These are phyloP conservation scores for Galerucella calmariensis DNA, from an alignment of 2,888 invertebrate genomes.

Conservation along the genomic window DNA sequence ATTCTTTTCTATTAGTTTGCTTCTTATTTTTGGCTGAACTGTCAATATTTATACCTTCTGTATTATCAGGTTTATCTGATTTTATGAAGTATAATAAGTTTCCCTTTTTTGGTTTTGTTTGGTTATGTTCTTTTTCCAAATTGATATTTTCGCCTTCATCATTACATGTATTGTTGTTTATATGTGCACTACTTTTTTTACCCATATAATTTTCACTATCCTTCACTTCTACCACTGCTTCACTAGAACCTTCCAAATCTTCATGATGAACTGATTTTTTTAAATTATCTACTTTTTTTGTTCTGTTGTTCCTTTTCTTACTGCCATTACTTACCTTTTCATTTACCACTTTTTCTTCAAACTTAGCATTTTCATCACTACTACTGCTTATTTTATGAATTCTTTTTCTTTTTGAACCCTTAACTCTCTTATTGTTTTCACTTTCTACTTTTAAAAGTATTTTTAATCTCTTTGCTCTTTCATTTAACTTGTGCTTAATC, in stretches of 20 bases:
- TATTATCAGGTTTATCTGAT: slow-evolving; percentile 4
- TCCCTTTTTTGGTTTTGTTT: slow-evolving; percentile 4
- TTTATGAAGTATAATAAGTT: slow-evolving; percentile 5
- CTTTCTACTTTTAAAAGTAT: slow-evolving; percentile 59
- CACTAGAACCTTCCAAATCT: background rate
- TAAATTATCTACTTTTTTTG: background rate
- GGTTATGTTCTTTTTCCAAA: slow-evolving; percentile 38
- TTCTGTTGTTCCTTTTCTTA: background rate
- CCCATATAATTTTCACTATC: background rate
- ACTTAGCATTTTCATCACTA: slow-evolving; percentile 36
- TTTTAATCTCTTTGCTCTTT: slow-evolving; percentile 71
- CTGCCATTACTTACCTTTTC: slow-evolving; percentile 8
- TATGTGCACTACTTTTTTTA: background rate
- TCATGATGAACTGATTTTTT: background rate
- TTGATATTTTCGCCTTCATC: slow-evolving; percentile 29
- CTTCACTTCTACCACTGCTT: background rate
- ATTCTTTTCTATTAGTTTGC: slow-evolving; percentile 11
- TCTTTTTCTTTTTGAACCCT: slow-evolving; percentile 24
- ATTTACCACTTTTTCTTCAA: slow-evolving; percentile 26
- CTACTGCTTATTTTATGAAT: slow-evolving; percentile 19
- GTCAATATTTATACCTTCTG: background rate
- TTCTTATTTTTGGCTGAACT: slow-evolving; percentile 13
- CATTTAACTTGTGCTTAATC: slow-evolving; percentile 71
- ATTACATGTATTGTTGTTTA: background rate
- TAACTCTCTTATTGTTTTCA: slow-evolving; percentile 2